phyloP scores from a whole-genome alignment of 2,888 invertebrate genomes.

The Hydriomena furcata region DNA sequence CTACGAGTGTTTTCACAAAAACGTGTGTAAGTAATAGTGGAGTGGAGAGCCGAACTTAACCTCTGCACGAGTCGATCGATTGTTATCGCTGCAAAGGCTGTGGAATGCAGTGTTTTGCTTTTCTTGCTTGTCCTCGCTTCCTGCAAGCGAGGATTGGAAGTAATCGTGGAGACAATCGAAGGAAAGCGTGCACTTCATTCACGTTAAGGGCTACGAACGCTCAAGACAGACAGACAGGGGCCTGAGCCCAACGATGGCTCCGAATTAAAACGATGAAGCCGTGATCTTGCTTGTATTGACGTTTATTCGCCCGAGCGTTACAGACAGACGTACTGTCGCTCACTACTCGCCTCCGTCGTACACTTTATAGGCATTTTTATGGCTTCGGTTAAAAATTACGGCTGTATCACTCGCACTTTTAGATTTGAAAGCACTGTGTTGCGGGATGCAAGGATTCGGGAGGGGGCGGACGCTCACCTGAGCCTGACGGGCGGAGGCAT shows the following conservation, averaged over 20 bases:
- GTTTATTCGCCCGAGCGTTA: conserved; percentile 59
- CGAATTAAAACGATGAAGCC: conserved; percentile 41
- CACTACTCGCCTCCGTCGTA: conserved; percentile 52
- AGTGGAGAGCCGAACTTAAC: conserved; percentile 30
- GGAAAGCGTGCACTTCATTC: conserved; percentile 27
- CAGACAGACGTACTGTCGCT: conserved; percentile 58
- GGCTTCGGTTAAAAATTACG: conserved; percentile 57
- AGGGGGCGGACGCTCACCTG: conserved; percentile 62
- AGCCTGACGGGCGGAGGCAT: conserved; percentile 87
- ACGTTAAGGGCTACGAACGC: conserved; percentile 10
- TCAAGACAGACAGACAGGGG: conserved; percentile 16
- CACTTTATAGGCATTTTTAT: conserved; percentile 62
- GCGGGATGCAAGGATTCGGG: conserved; percentile 23
- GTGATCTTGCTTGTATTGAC: conserved; percentile 63
- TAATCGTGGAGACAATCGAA: conserved; percentile 23
- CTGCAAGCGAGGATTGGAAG: conserved; percentile 19
- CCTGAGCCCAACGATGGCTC: conserved; percentile 35
- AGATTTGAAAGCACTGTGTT: conserved; percentile 28
- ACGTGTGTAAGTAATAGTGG: conserved; percentile 15
- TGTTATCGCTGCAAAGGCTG: conserved; percentile 32
- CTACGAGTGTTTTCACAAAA: conserved; percentile 26
- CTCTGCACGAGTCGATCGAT: conserved; percentile 35
- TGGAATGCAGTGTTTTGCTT: conserved; percentile 38
- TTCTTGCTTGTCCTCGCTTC: conserved; percentile 18
- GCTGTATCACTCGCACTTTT: conserved; percentile 52